Evolutionary conservation across 2,797 vertebrate species (phyloP), one percentile per base, ranked within the genome.

Genomic region (Vultur gryphus): DNA sequence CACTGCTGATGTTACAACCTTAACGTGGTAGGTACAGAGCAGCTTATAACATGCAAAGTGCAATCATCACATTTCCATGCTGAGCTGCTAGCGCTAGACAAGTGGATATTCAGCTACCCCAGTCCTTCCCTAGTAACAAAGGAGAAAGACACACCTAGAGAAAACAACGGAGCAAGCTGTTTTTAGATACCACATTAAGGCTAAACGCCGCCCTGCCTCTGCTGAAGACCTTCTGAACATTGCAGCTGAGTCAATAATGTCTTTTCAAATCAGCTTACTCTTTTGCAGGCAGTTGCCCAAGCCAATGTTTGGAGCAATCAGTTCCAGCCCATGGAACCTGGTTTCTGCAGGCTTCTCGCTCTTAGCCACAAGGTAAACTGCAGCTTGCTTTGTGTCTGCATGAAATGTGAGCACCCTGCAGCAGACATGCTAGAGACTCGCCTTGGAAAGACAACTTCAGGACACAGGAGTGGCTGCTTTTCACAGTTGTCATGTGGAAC

Each of bases 201-300:
- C 66, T 84, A 75, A 89, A 77, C 55, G 76, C 44, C 0, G 1
- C 61, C 37, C 46, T 64, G 41, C 31, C 25, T 91, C 77, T 66
- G 57, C 46, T 65, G 81, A 93, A 94, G 76, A 94, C 23, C 35
- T 89, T 66, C 59, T 58, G 59, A 96, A 71, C 12, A 7, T 37
- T 93, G 66, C 90, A 93, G 64, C 78, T 87, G 79, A 95, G 91
- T 92, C 89, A 92, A 70, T 55, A 91, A 67, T 13, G 16, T 39
- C 46, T 84, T 90, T 82, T 85, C 62, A 91, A 49, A 81, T 64
- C 1, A 4, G 20, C 17, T 73, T 77, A 43, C 29, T 81, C 54
- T 86, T 93, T 69, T 61, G 16, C 18, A 64, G 58, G 58, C 88
- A 44, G 21, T 77, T 89, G 57, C 39, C 67, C 58, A 87, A 86